phyloP scores from a whole-genome alignment of 2,888 invertebrate species.

The Petrolisthes cinctipes region DNA sequence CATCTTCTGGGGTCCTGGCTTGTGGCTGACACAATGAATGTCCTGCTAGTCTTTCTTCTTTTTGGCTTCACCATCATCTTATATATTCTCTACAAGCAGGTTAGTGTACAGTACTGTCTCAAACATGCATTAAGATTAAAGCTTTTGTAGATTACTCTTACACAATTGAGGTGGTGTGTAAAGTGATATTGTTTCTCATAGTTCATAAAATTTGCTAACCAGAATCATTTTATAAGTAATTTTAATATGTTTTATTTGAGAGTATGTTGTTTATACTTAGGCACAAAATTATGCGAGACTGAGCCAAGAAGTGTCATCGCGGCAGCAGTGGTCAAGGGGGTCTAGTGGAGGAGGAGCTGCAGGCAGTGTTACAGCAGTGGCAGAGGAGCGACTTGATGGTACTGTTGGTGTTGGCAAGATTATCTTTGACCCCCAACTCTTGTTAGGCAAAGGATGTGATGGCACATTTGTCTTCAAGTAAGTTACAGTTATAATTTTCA shows the following conservation, averaged over 20 bases:
- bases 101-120: conserved; percentile 16
- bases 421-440: conserved; percentile 83
- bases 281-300: conserved; percentile 55
- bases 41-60: conserved; percentile 42
- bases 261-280: conserved; percentile 23
- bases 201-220: background rate
- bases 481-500: conserved; percentile 23
- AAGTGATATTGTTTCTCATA: background rate
- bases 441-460: conserved; percentile 96
- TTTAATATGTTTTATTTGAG: no score
- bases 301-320: conserved; percentile 57
- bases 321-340: conserved; percentile 43
- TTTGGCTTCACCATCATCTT: conserved; percentile 39
- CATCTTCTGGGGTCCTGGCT: conserved; percentile 39
- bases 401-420: conserved; percentile 87
- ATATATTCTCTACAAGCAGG: conserved; percentile 53
- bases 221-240: background rate
- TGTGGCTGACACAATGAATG: conserved; percentile 36
- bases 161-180: no score
- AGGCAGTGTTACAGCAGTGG: conserved; percentile 73
- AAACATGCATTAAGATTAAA: no score
- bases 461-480: conserved; percentile 86
- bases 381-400: conserved; percentile 78
- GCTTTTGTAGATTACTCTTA: no score
- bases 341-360: conserved; percentile 29